phyloP scores from a whole-genome alignment of 2,797 vertebrate genomes.

The Pangasius macronema region DNA sequence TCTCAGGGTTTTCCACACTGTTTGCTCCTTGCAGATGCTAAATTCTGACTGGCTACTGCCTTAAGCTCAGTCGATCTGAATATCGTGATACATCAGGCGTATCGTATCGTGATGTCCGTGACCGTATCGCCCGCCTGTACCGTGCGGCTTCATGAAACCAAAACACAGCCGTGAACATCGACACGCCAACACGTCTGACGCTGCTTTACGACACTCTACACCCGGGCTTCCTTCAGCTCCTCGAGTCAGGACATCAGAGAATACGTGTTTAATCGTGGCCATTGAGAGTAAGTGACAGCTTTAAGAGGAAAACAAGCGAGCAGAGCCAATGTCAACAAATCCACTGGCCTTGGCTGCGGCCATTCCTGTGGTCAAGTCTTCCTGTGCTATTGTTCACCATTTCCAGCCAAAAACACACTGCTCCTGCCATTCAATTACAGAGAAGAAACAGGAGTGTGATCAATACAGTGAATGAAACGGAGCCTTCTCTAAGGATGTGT shows the following conservation, averaged over 20 bases:
- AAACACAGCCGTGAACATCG: background rate
- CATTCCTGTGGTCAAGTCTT: conserved; percentile 42
- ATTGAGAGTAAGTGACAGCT: conserved; percentile 2
- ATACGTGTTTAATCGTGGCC: background rate
- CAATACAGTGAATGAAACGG: conserved; percentile 8
- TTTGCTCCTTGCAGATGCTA: background rate
- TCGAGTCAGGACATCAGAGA: background rate
- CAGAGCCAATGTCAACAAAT: conserved; percentile 72
- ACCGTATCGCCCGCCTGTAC: background rate
- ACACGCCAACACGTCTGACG: background rate
- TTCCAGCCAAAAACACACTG: conserved; percentile 20
- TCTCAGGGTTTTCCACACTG: background rate
- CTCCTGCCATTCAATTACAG: conserved; percentile 8
- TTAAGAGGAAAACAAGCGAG: conserved; percentile 28
- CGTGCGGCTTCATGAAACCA: background rate
- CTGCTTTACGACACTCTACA: background rate
- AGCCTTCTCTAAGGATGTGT: background rate
- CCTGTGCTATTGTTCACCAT: conserved; percentile 46
- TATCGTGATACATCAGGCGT: background rate
- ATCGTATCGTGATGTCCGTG: background rate
- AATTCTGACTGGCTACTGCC: background rate
- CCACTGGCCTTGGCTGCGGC: conserved; percentile 70
- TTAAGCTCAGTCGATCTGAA: background rate
- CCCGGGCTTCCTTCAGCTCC: background rate
- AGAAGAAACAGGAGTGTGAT: conserved; percentile 23